Base-by-base conservation (phyloP, 2,797 vertebrate genomes). In the Crax fasciolata region DNA sequence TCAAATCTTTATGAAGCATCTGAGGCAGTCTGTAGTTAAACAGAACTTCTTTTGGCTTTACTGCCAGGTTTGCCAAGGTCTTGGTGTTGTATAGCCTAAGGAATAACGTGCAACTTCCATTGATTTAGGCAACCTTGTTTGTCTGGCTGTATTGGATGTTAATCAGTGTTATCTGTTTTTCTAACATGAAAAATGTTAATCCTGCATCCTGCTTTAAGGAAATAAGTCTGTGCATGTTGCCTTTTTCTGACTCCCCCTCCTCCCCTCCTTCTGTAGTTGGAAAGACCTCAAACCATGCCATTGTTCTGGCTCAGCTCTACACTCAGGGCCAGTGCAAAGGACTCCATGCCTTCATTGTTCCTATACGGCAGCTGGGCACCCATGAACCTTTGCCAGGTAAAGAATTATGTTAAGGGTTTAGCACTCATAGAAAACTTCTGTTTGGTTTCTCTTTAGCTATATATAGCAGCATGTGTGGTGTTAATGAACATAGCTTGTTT, bases 301-400 rank as follows among this genome's bases (percentile, higher is more conserved):
- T 99, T 2, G 99, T 99, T 38, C 97, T 99, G 83, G 99, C 99
- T 65, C 99, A 99, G 97, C 99, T 99, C 46, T 97, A 99, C 96
- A 99, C 99, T 3, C 98, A 98, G 82, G 99, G 99, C 58, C 98
- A 98, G 9, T 98, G 98, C 95, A 98, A 98, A 7, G 99, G 99
- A 13, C 97, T 99, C 39, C 99, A 99, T 19, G 99, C 99, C 72
- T 99, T 99, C 96, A 98, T 99, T 5, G 99, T 99, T n/a, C 99
- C 99, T 43, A 98, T 99, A 91, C 98, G 99, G 9, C 98, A 99
- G 75, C 97, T 99, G 86, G 97, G 97, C 84, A 99, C 99, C 8
- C 99, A 99, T 5, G 73, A 98, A 35, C 99, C 99, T 38, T 95
- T 99, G 87, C 99, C 99, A 98, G 99, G 99, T 99, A 97, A 97